A percentile compares a stretch with the other conserved stretches of the same genome.
These are phyloP conservation scores for Ctenomys sociabilis DNA, from an alignment of 2,113 vertebrate species.

Conservation along the genomic window DNA sequence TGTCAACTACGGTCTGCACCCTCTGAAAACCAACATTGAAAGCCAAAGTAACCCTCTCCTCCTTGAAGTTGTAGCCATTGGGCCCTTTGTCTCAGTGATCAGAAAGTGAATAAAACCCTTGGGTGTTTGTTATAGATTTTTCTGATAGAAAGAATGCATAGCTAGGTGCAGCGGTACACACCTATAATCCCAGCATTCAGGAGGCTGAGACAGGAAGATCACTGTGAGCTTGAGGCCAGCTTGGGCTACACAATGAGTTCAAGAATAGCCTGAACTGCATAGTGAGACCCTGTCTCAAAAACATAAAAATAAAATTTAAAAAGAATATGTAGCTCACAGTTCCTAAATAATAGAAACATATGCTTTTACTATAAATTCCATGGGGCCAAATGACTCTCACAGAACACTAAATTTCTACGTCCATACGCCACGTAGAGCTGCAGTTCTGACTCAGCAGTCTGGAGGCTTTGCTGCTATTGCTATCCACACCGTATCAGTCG, in stretches of 20 bases:
- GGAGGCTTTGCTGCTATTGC: neutral
- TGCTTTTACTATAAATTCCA: neutral
- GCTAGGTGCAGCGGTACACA: neutral
- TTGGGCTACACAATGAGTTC: neutral
- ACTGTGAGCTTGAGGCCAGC: neutral
- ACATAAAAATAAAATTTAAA: neutral
- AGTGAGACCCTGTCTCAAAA: neutral
- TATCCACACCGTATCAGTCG: neutral
- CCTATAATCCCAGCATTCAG: neutral
- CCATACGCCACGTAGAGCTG: neutral
- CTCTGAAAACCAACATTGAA: neutral
- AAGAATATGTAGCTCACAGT: neutral
- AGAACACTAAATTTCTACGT: neutral
- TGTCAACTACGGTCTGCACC: neutral
- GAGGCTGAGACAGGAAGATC: neutral
- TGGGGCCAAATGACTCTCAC: neutral
- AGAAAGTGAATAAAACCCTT: neutral
- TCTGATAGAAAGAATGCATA: neutral
- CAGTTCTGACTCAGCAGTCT: neutral
- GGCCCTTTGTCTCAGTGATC: neutral
- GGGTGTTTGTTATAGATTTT: neutral
- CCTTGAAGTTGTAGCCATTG: neutral
- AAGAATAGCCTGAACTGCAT: neutral
- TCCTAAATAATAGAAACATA: neutral
- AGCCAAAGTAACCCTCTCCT: neutral